These are phyloP conservation scores for Hippocampus barbouri DNA, from an alignment of 2,113 vertebrate genomes.

Conservation along the genomic window DNA sequence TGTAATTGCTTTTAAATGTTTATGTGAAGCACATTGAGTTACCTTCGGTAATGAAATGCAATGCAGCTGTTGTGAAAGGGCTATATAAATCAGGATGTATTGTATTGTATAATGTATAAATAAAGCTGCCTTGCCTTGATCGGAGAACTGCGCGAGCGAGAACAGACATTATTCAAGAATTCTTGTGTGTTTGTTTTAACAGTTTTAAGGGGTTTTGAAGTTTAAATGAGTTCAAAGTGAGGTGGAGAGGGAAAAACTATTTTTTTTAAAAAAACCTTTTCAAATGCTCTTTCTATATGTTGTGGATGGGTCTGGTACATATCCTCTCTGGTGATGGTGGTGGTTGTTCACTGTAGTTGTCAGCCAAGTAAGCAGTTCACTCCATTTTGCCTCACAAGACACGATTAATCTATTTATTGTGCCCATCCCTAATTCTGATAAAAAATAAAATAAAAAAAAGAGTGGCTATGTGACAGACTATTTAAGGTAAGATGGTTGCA, in stretches of 20 bases:
- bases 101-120: too few relatives aligned
- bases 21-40: too few relatives aligned
- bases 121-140: too few relatives aligned
- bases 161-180: too few relatives aligned
- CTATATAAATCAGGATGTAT: too few relatives aligned
- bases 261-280: neutral
- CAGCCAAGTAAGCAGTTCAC: neutral
- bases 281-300: too few relatives aligned
- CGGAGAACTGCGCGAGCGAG: too few relatives aligned
- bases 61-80: too few relatives aligned
- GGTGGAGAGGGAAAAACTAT: neutral
- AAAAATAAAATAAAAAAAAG: constrained; percentile 1
- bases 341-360: neutral
- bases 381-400: neutral
- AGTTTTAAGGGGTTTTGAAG: too few relatives aligned
- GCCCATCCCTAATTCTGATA: constrained; percentile 1
- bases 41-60: too few relatives aligned
- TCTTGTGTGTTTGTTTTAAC: too few relatives aligned
- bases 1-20: too few relatives aligned
- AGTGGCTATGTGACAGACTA: constrained; percentile 38
- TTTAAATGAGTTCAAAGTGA: neutral
- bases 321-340: neutral
- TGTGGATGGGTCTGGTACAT: neutral
- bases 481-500: constrained; percentile 29
- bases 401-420: neutral